Evolutionary conservation across 2,113 vertebrate species (phyloP).

Genomic region (Osmerus mordax): DNA sequence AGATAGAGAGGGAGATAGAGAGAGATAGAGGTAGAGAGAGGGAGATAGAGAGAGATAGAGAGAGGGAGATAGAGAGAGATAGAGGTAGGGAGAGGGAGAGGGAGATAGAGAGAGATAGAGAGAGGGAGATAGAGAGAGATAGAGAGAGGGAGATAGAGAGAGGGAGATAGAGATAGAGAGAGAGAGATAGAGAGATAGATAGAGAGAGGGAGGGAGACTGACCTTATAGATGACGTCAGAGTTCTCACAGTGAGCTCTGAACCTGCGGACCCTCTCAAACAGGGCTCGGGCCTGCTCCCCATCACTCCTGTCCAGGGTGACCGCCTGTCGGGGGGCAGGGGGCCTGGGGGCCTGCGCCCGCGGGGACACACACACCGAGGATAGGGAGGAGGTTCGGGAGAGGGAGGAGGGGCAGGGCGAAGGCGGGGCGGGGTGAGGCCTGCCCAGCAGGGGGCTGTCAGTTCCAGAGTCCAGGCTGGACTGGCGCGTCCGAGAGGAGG

Average conservation of each 20-base stretch:
- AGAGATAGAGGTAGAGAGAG: too few relatives aligned
- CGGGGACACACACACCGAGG: conserved; percentile 16
- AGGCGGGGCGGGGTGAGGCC: conserved; percentile 36
- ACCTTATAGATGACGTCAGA: conserved; percentile 76
- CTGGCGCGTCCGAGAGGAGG: conserved; percentile 21
- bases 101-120: too few relatives aligned
- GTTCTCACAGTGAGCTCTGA: conserved; percentile 74
- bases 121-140: neutral
- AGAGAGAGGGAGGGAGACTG: neutral
- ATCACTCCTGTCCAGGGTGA: conserved; percentile 74
- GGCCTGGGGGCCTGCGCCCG: conserved; percentile 13
- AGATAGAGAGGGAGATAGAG: too few relatives aligned
- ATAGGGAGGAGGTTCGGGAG: conserved; percentile 47
- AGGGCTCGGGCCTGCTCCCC: conserved; percentile 76
- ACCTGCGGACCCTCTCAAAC: conserved; percentile 78
- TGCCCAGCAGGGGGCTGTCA: conserved; percentile 60
- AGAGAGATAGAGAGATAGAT: neutral
- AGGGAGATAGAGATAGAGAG: neutral
- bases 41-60: too few relatives aligned
- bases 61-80: too few relatives aligned
- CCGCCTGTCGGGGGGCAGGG: conserved; percentile 35
- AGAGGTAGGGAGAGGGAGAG: too few relatives aligned
- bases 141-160: neutral
- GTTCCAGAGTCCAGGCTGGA: conserved; percentile 59
- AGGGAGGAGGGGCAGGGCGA: conserved; percentile 57